A percentile compares a stretch with the other conserved stretches of the same genome.
phyloP scores from a whole-genome alignment of 1,140 invertebrate genomes.

The Aricia agestis region DNA sequence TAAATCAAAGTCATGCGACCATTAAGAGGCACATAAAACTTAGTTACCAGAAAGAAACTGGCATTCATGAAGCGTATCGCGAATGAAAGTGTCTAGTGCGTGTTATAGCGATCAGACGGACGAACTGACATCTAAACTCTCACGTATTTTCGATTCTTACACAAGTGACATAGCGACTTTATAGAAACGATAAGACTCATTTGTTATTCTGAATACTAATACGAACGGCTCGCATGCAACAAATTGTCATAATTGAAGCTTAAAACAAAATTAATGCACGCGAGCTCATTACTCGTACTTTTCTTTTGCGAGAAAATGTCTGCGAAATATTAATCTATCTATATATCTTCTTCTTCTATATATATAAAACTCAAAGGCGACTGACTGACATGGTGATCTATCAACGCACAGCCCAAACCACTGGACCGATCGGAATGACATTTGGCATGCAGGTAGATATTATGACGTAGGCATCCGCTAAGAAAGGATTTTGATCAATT shows the following conservation, averaged over 20 bases:
- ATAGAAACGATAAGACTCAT: constrained; percentile 61
- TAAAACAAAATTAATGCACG: constrained; percentile 58
- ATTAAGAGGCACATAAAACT: constrained; percentile 30
- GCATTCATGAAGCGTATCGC: constrained; percentile 44
- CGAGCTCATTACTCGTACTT: constrained; percentile 29
- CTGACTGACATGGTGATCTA: too few relatives aligned
- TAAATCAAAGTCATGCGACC: constrained; percentile 32
- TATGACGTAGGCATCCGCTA: too few relatives aligned
- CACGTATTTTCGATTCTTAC: constrained; percentile 38
- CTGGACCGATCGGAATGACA: too few relatives aligned
- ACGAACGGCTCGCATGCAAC: constrained; percentile 54
- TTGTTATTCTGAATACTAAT: constrained; percentile 61
- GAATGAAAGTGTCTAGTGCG: constrained; percentile 49
- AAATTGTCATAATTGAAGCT: constrained; percentile 51
- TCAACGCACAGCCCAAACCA: too few relatives aligned
- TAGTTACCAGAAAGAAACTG: constrained; percentile 29
- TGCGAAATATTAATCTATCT: not conserved
- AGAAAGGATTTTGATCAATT: too few relatives aligned
- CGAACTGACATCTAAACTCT: constrained; percentile 45
- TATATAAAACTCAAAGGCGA: too few relatives aligned
- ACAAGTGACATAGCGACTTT: constrained; percentile 46
- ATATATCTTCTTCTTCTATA: too few relatives aligned
- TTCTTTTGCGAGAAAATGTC: constrained; percentile 4
- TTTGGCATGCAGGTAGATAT: too few relatives aligned
- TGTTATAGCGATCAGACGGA: constrained; percentile 37